Conservation (phyloP, 2,113 vertebrate genomes). For the Smithornis capensis region DNA sequence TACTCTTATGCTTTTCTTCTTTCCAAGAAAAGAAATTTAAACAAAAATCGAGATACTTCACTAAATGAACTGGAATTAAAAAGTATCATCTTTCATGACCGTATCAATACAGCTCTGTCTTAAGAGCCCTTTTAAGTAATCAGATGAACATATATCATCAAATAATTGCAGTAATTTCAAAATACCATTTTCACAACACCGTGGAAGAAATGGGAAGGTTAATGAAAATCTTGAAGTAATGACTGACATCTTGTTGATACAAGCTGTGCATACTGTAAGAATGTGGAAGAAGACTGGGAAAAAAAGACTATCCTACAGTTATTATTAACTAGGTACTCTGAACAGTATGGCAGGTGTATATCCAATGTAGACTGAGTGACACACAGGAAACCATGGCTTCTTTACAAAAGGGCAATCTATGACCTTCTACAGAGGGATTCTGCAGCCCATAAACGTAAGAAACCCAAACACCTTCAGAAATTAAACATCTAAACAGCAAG, state of each 20-base stretch:
- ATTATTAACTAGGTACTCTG: neutral
- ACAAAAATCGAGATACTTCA: neutral
- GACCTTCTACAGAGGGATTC: neutral
- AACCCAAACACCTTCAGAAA: neutral
- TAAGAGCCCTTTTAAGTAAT: neutral
- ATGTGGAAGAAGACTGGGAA: neutral
- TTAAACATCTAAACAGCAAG: neutral
- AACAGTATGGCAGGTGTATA: neutral
- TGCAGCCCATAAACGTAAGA: neutral
- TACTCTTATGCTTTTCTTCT: neutral
- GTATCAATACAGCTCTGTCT: neutral
- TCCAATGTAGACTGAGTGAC: neutral
- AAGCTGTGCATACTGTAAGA: neutral
- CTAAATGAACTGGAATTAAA: neutral
- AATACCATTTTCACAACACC: neutral
- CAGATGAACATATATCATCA: neutral
- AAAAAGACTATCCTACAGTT: neutral
- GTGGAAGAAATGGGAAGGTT: neutral
- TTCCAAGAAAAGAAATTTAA: slow-evolving; percentile 24
- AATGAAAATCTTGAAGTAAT: neutral
- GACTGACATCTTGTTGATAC: neutral
- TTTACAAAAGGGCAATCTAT: neutral
- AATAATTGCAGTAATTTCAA: neutral
- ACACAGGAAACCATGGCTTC: neutral
- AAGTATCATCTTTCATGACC: neutral